Evolutionary conservation across 2,797 vertebrate genomes (phyloP).

Genomic region (Rhabdomys pumilio): DNA sequence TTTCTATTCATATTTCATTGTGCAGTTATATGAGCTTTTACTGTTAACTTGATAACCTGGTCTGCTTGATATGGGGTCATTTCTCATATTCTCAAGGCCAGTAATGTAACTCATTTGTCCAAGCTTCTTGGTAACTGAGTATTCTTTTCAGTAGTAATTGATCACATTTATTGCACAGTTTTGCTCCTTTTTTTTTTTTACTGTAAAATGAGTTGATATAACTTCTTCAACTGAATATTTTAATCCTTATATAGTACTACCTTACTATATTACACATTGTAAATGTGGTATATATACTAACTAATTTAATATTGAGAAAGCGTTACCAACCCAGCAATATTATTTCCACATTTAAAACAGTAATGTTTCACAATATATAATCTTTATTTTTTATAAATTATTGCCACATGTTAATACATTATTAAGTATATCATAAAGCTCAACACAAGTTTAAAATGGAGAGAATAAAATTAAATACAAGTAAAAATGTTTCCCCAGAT

Average conservation of each 20-base stretch:
- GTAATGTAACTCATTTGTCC: not conserved
- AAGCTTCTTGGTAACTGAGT: not conserved
- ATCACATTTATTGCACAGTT: not conserved
- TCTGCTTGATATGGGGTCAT: not conserved
- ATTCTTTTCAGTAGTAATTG: not conserved
- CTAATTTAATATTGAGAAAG: not conserved
- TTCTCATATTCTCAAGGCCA: slow-evolving; percentile 4
- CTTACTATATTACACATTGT: not conserved
- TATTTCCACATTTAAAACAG: slow-evolving; percentile 40
- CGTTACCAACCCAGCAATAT: not conserved
- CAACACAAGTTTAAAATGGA: not conserved
- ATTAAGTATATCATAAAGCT: slow-evolving; percentile 1
- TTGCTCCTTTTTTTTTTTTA: not conserved
- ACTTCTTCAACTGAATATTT: not conserved
- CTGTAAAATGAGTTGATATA: not conserved
- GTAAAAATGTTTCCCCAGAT: not conserved
- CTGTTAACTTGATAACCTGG: not conserved
- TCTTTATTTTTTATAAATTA: slow-evolving; percentile 29
- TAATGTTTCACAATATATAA: not conserved
- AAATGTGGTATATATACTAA: not conserved
- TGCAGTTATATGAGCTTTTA: not conserved
- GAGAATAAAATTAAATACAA: not conserved
- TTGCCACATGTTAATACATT: not conserved
- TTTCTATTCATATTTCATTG: not conserved
- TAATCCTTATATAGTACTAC: not conserved